phyloP scores from a whole-genome alignment of 92 coral and sea anemone genomes.

The Siderastrea siderea region DNA sequence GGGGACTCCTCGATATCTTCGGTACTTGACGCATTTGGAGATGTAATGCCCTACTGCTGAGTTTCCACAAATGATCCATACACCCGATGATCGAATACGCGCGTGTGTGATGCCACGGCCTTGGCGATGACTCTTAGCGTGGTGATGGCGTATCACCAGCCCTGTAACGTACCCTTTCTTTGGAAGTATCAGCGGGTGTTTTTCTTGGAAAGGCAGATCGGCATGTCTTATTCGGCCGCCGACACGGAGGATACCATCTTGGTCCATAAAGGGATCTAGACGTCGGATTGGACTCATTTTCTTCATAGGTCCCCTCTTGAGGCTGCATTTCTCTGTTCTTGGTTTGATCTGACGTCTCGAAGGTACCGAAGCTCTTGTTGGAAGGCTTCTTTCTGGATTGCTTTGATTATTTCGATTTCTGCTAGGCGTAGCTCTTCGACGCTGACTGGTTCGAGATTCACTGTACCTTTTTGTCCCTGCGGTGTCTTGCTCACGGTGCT shows the following conservation, averaged over 20 bases:
- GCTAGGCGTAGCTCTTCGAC: neutral
- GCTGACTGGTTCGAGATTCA: neutral
- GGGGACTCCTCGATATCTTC: no score
- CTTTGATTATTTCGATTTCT: neutral
- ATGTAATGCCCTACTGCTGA: no score
- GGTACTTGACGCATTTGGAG: no score
- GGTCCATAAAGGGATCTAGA: neutral
- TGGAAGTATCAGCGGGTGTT: neutral
- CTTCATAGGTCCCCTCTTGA: neutral
- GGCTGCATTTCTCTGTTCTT: neutral
- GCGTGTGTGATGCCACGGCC: neutral
- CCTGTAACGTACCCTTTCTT: no score
- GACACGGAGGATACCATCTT: neutral
- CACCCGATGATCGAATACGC: neutral
- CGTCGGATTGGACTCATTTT: neutral
- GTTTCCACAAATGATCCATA: neutral
- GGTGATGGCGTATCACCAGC: neutral
- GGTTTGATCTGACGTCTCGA: neutral
- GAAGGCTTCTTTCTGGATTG: no score
- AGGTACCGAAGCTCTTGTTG: neutral
- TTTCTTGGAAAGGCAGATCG: neutral
- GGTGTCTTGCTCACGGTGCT: neutral
- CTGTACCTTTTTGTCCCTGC: neutral
- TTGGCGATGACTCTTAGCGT: neutral
- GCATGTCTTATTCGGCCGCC: neutral